phyloP scores from a whole-genome alignment of 2,888 invertebrate genomes.

The Lithodes maja region DNA sequence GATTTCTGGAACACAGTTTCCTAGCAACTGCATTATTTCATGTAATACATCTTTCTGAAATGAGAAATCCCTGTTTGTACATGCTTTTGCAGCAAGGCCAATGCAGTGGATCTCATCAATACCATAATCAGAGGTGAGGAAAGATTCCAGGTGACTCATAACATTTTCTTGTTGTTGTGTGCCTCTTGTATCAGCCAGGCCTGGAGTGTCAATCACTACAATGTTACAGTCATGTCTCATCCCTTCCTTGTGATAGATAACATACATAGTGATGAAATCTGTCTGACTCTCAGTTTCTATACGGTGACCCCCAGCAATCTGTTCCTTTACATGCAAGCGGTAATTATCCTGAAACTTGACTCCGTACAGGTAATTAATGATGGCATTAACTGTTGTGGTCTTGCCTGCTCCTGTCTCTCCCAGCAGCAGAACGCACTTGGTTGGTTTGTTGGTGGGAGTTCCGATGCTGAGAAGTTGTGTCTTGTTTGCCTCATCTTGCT shows the following conservation, averaged over 20 bases:
- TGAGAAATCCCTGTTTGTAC: constrained; percentile 39
- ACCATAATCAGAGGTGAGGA: constrained; percentile 40
- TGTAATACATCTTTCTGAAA: constrained; percentile 35
- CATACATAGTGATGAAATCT: constrained; percentile 49
- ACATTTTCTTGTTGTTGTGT: constrained; percentile 29
- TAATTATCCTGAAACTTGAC: constrained; percentile 37
- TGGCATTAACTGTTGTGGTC: constrained; percentile 42
- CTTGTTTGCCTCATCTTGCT: constrained; percentile 33
- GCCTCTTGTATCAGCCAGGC: constrained; percentile 52
- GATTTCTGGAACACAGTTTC: constrained; percentile 44
- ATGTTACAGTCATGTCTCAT: constrained; percentile 38
- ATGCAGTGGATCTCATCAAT: constrained; percentile 52
- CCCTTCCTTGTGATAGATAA: constrained; percentile 44
- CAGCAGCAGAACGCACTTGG: constrained; percentile 40
- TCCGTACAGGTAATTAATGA: constrained; percentile 42
- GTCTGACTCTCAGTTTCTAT: constrained; percentile 55
- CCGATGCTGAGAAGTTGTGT: constrained; percentile 39
- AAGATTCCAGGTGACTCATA: constrained; percentile 25
- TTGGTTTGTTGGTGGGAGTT: not conserved
- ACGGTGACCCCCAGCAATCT: constrained; percentile 7
- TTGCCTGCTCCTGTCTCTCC: constrained; percentile 58
- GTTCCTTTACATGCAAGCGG: constrained; percentile 43
- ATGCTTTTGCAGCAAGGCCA: constrained; percentile 45
- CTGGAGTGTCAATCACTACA: constrained; percentile 51
- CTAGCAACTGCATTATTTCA: constrained; percentile 29